A percentile compares a stretch with the other conserved stretches of the same genome.
Conservation (phyloP, 2,797 vertebrate species). For the Myoxocephalus aenaeus region DNA sequence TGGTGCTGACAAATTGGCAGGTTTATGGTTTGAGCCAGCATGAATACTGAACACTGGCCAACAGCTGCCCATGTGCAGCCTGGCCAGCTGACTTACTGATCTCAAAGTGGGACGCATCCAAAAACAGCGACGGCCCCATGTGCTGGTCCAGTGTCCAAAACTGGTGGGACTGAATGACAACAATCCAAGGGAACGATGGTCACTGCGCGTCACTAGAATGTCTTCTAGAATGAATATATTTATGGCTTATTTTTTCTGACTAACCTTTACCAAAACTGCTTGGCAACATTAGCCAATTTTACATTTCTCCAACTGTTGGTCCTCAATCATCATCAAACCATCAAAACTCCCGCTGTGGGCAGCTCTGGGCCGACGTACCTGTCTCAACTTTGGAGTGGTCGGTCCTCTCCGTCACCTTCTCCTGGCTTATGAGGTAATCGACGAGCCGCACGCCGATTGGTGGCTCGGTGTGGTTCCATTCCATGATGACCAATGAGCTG, state of each 20-base stretch:
- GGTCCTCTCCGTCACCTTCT: conserved; percentile 95
- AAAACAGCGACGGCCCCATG: conserved; percentile 27
- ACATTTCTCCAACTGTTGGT: background rate
- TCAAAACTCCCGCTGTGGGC: conserved; percentile 4
- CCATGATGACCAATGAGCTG: conserved; percentile 95
- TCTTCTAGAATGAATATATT: background rate
- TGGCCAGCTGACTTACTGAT: conserved; percentile 45
- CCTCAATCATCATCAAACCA: background rate
- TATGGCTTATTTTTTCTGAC: background rate
- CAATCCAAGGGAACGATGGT: background rate
- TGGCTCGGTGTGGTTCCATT: conserved; percentile 96
- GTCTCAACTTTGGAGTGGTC: conserved; percentile 99
- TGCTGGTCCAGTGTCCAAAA: background rate
- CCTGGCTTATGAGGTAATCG: conserved; percentile 97
- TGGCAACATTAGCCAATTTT: background rate
- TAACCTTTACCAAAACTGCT: background rate
- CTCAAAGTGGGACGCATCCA: conserved; percentile 23
- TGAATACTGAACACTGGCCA: conserved; percentile 47
- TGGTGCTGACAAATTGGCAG: conserved; percentile 51
- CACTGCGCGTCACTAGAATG: background rate
- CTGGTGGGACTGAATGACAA: background rate
- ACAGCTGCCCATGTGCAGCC: conserved; percentile 44
- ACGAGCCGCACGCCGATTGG: conserved; percentile 95
- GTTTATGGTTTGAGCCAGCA: conserved; percentile 43
- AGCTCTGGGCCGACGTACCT: conserved; percentile 79